Evolutionary conservation across 2,888 invertebrate genomes (phyloP), one percentile per base, ranked within the genome.

Genomic region (Augiades crinisus): DNA sequence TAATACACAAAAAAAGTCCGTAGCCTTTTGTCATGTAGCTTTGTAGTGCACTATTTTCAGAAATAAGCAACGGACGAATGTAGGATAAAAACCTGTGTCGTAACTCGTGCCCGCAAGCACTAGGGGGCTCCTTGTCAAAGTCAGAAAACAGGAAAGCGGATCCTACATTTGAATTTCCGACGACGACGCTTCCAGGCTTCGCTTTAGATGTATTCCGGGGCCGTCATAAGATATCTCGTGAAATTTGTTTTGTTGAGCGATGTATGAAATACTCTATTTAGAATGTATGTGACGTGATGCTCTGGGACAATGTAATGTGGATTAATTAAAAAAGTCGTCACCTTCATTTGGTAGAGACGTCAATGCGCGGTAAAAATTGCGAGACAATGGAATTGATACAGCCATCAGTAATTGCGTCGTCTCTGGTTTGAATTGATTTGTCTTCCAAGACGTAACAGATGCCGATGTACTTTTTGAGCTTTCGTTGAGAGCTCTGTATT

Each of bases 391-490:
- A 43, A 50, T 50, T 50, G 49, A 51, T 51, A 44, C 36, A 37
- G 37, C 31, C 38, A 8, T 59, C 57, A 58, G 57, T 55, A 61
- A 66, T 60, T 61, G 61, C 59, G 60, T 65, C 64, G 37, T 40
- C 47, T 41, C 59, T 67, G 68, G 64, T 71, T 63, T 62, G 70
- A 66, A 57, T 45, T 56, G 50, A 47, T 46, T 52, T 57, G 53
- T 61, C 58, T 58, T 41, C 54, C 61, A 61, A 59, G n/a, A n/a
- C n/a, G n/a, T n/a, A n/a, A n/a, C n/a, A n/a, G n/a, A n/a, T n/a
- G n/a, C n/a, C n/a, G n/a, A n/a, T n/a, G n/a, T n/a, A n/a, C n/a
- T n/a, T n/a, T n/a, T n/a, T n/a, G n/a, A n/a, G n/a, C n/a, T n/a
- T n/a, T n/a, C n/a, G n/a, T n/a, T n/a, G n/a, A n/a, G n/a, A n/a